Evolutionary conservation across 2,797 vertebrate species (phyloP).

Genomic region (Carcharodon carcharias): DNA sequence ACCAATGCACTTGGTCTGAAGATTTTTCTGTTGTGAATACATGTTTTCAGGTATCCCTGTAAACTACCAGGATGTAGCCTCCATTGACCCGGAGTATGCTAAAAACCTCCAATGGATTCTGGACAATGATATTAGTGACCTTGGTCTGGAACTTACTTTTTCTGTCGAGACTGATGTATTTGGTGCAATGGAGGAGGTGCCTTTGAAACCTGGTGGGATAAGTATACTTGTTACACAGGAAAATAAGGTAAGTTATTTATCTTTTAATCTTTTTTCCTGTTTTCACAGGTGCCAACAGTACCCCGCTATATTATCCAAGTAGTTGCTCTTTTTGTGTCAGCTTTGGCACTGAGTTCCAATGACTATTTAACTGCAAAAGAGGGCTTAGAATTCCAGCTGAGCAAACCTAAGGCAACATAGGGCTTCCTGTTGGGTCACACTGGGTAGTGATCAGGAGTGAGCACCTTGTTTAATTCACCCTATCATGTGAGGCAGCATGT

Average conservation of each 20-base stretch:
- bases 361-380: background rate
- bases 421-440: background rate
- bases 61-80: conserved; percentile 96
- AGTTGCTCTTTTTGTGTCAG: background rate
- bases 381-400: background rate
- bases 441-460: background rate
- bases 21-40: background rate
- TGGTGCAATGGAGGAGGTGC: conserved; percentile 95
- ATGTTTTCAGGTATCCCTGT: conserved; percentile 81
- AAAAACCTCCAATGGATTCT: conserved; percentile 99
- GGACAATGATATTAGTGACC: conserved; percentile 96
- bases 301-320: background rate
- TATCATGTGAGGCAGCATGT: background rate
- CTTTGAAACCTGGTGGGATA: conserved; percentile 84
- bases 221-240: conserved; percentile 89
- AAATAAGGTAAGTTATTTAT: conserved; percentile 76
- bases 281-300: background rate
- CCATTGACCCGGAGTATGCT: conserved; percentile 96
- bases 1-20: background rate
- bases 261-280: background rate
- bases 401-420: background rate
- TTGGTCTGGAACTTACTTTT: conserved; percentile 92
- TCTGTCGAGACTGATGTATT: conserved; percentile 97
- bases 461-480: background rate
- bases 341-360: background rate